Evolutionary conservation across 1,140 invertebrate genomes (phyloP), one percentile per base, ranked within the genome.

Genomic region (Laodelphax striatellus): DNA sequence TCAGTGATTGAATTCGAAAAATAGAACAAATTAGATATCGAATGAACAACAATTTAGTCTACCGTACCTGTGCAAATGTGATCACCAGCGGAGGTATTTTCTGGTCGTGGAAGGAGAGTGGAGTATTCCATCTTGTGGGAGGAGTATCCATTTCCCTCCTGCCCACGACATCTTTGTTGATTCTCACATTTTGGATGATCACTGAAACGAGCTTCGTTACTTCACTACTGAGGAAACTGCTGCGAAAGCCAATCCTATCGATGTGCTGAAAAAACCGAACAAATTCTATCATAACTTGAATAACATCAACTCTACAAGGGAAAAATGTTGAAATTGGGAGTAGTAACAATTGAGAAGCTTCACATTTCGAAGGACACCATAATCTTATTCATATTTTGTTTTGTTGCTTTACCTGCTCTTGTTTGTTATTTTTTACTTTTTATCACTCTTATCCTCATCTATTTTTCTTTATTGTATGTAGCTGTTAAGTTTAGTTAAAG

Each of bases 211-310:
- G 74, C 75, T 94, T 96, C 19, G 87, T 91, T 22, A 90, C 86
- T 64, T 92, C 89, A 10, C 88, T 90, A 70, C 91, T 94, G 57
- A 94, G 82, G 70, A 93, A 86, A 75, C 90, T 93, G 71, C 91
- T 94, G 16, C 88, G 82, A 57, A 94, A 79, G 67, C 88, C 86
- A 57, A 94, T 82, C 72, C 90, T 84, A 67, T 93, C 88, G 62
- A 95, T 84, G 76, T 91, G 83, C 89, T 94, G 65, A 34, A 78
- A 76, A 38, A 60, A n/a, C n/a, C n/a, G n/a, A n/a, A 68, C 24
- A 6, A 63, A 62, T 14, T 58, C 58, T 1, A 14, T 58, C 14
- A 5, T 52, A 38, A 22, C 17, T 57, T 2, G 1, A 46, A n/a
- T 44, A 31, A 54, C 21, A 50, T 60, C 9, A 59, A 50, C 8